Base-by-base conservation (phyloP, 2,797 vertebrate genomes). In the Gephyroberyx darwinii region DNA sequence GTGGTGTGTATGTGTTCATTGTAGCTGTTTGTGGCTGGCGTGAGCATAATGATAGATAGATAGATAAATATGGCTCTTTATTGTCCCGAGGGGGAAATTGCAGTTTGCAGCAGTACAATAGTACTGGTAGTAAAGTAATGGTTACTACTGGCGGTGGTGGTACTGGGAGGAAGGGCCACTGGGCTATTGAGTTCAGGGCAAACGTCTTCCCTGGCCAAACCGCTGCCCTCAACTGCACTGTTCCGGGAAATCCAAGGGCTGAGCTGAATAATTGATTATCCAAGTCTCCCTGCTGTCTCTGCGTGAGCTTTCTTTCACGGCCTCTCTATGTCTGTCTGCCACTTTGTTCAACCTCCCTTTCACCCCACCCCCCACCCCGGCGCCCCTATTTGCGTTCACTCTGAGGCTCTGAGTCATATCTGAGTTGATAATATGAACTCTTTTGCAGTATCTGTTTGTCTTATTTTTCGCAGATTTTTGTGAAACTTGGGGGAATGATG, bases 251-350 rank as follows among this genome's bases (percentile, higher is more conserved):
- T 37, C 67, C 68, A 65, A 33, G 61, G 33, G 71, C 74, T 73
- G 20, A 65, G 31, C 77, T 91, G 74, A 83, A 90, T 90, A 89
- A 91, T 89, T 89, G 63, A 90, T 90, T 69, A 84, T 68, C 7
- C 51, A 43, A 78, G 86, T 81, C 83, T 88, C 74, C 73, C 64
- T 63, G 51, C 79, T 84, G 83, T 77, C 83, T 88, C 71, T 65
- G 16, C 16, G 12, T 55, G 66, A 68, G 22, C 59, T 65, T 52
- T 75, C 22, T 62, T 62, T 61, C 65, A 64, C 70, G 65, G 72
- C 61, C 72, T 74, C 72, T 74, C 52, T 1, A 5, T 69, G 65
- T 77, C 80, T 79, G 72, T 63, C 70, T 68, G 50, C 67, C 64
- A 63, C 69, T 35, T 33, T 67, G 53, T 69, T 69, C 37, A 35